Base-by-base conservation (phyloP, 2,888 invertebrate genomes). In the Clusia tigrina region DNA sequence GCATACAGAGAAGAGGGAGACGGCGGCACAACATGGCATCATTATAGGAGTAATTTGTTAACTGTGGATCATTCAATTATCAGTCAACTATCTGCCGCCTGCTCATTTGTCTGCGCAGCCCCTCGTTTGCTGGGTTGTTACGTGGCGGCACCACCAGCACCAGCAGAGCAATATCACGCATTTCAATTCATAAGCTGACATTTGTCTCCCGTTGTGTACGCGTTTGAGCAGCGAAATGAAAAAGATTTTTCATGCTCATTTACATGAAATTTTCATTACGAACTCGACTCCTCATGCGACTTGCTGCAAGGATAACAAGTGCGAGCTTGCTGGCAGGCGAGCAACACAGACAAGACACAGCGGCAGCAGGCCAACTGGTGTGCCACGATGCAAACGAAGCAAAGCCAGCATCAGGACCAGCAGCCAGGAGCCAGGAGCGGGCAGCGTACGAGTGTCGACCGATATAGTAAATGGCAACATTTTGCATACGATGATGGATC, bases 171-270 rank as follows among this genome's bases (percentile, higher is more conserved):
- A 48, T n/a, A 76, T 74, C 71, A 73, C 78, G 70, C 75, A 78
- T 78, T 79, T 74, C 74, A 78, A 78, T 78, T 78, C 79, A 78
- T 79, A 78, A 78, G 77, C 79, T 74, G 78, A 74, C 79, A 79
- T 78, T 78, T 78, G 78, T 57, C 57, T 18, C 46, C 25, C 25
- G 23, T 42, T 52, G 24, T 15, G 22, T 20, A 17, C 3, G 2
- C 48, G 61, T 20, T 70, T 32, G 58, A 58, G 61, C 54, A 68
- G 67, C 68, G 69, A 71, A 78, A 78, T 79, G 78, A 74, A 76
- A 75, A 70, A 77, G 70, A 79, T 80, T 78, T 80, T 80, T 80
- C 77, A 78, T 78, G 72, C 78, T 79, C 79, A 80, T 79, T 79
- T 79, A 78, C 78, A 80, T 80, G 76, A 75, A 74, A 78, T 73